Base-by-base conservation (phyloP, 2,888 invertebrate genomes). In the Polydrusus cervinus region DNA sequence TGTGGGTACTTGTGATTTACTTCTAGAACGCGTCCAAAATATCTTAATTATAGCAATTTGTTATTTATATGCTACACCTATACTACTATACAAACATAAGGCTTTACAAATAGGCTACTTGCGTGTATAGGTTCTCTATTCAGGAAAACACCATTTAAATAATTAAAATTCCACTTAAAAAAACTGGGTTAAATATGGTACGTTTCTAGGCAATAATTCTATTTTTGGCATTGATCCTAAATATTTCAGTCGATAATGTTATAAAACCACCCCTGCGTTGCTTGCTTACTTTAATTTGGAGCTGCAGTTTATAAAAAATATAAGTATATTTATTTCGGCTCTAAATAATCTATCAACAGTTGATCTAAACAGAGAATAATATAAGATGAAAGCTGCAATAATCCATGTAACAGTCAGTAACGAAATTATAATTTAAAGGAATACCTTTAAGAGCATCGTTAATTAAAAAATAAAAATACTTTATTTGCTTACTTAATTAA, bases 161-260 rank as follows among this genome's bases (percentile, higher is more conserved):
- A 51, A 73, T 67, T 73, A 73, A 73, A 73, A 67, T 61, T 51
- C 65, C 60, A 47, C 60, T 73, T 61, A 40, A 61, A 67, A n/a
- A 73, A 73, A 73, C 67, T 73, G 51, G 73, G 73, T 67, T 73
- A 73, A 72, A 61, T 73, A 73, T 60, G 61, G 57, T 60, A 60
- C 57, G 73, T 74, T 73, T 60, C 61, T 51, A 73, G 61, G 66
- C 47, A 64, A 53, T 64, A 34, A 43, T 40, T 61, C 64, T 74
- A 74, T 69, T 74, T 68, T 62, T 68, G 74, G 74, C 68, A 61
- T 62, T 20, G 55, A 64, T 68, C 55, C 74, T 34, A 71, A 71
- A 71, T 51, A 40, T 55, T 30, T 43, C 43, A 43, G 43, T 68
- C 68, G 68, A 68, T 68, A 68, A 40, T n/a, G 55, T 57, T 69